These are phyloP conservation scores for Scarus forsteni DNA, from an alignment of 2,797 vertebrate genomes.

Conservation along the genomic window DNA sequence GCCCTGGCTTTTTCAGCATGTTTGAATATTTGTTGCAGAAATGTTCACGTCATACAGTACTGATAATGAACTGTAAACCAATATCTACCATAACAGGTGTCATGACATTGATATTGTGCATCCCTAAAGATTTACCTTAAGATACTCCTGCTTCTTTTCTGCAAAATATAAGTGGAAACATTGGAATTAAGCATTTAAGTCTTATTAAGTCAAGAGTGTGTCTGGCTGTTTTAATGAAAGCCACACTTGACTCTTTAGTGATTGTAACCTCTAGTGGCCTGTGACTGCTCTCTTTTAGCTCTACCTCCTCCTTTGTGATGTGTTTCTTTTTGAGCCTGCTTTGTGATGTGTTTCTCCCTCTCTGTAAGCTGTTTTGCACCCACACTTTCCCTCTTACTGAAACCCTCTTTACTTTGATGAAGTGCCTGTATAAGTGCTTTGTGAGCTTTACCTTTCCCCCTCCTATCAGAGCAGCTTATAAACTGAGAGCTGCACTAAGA, in stretches of 20 bases:
- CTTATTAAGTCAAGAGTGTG: constrained; percentile 23
- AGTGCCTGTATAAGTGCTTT: constrained; percentile 77
- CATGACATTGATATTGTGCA: no score
- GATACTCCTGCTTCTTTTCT: neutral
- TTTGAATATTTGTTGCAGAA: no score
- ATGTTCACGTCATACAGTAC: no score
- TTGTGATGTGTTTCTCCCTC: constrained; percentile 61
- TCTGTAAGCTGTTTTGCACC: constrained; percentile 62
- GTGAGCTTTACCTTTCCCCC: constrained; percentile 87
- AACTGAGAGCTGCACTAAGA: constrained; percentile 63
- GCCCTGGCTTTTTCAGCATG: no score
- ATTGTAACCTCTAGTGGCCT: constrained; percentile 68
- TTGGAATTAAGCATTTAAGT: neutral
- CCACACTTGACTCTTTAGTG: constrained; percentile 52
- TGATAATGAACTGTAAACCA: no score
- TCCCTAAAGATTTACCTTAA: no score
- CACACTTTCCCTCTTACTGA: constrained; percentile 38
- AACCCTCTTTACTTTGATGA: constrained; percentile 57
- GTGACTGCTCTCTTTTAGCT: constrained; percentile 57
- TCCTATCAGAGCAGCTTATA: constrained; percentile 82
- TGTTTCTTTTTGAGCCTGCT: constrained; percentile 67
- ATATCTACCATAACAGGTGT: no score
- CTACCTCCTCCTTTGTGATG: constrained; percentile 56
- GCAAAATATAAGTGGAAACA: neutral
- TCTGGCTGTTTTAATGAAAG: constrained; percentile 66